phyloP scores from a whole-genome alignment of 2,888 invertebrate genomes.

The Beris chalybata region DNA sequence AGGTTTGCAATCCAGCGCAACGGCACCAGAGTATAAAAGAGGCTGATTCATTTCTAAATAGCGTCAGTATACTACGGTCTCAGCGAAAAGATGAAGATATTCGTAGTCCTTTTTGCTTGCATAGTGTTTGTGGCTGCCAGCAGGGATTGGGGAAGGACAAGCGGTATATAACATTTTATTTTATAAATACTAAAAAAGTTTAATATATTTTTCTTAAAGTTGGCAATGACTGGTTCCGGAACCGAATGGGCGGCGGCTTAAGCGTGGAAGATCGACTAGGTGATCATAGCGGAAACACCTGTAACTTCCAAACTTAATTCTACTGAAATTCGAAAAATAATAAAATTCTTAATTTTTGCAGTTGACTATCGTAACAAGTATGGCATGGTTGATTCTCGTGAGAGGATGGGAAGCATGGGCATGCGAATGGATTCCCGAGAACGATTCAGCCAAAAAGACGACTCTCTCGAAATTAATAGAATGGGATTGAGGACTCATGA shows the following conservation, averaged over 20 bases:
- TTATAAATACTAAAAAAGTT: too few relatives aligned
- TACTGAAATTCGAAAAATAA: too few relatives aligned
- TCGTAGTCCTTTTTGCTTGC: slow-evolving; percentile 56
- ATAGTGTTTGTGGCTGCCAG: slow-evolving; percentile 55
- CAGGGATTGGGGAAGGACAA: not conserved
- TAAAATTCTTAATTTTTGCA: not conserved
- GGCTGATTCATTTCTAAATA: not conserved
- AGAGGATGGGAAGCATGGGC: not conserved
- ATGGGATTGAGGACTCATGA: not conserved
- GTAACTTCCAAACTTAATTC: not conserved
- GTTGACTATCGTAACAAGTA: not conserved
- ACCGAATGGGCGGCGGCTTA: not conserved
- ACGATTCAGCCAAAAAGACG: not conserved
- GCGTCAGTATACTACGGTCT: slow-evolving; percentile 14
- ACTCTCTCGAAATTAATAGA: not conserved
- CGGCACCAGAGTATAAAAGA: not conserved
- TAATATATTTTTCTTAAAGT: not conserved
- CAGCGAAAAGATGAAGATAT: slow-evolving; percentile 56
- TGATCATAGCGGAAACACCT: slow-evolving; percentile 4
- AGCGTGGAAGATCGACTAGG: not conserved
- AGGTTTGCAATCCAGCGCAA: too few relatives aligned
- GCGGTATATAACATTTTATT: not conserved
- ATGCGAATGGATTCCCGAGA: not conserved
- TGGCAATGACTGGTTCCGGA: slow-evolving; percentile 3
- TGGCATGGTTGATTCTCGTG: not conserved